Conservation (phyloP, 2,113 vertebrate species). For the Pogonocichla stellata region DNA sequence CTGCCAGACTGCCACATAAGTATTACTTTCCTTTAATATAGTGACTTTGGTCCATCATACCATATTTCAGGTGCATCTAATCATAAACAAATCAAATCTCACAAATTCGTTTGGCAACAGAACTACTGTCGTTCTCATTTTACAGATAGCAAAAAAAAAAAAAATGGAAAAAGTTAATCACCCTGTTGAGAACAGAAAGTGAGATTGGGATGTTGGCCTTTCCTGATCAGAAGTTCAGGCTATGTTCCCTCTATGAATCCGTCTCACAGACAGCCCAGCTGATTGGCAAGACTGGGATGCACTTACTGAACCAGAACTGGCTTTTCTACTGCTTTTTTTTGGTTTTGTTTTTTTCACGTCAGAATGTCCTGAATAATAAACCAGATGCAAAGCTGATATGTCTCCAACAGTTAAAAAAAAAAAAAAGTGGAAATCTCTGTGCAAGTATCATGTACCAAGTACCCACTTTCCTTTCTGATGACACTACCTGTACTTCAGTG, state of each 20-base stretch:
- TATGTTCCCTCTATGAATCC: neutral
- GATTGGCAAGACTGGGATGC: neutral
- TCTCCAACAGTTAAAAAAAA: neutral
- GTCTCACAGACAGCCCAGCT: neutral
- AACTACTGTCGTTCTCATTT: neutral
- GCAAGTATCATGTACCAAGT: neutral
- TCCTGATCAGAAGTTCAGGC: neutral
- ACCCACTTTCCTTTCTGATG: neutral
- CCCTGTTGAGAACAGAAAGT: neutral
- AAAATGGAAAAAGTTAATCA: neutral
- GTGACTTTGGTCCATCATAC: neutral
- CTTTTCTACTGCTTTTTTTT: neutral
- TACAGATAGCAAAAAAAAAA: neutral
- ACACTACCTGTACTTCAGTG: neutral
- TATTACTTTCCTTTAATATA: neutral
- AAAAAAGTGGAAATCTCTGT: neutral
- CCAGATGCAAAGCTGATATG: neutral
- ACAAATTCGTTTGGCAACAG: neutral
- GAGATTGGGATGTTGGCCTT: neutral
- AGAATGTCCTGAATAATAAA: neutral
- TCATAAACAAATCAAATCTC: neutral
- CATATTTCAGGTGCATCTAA: neutral
- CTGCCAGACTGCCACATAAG: conserved; percentile 32
- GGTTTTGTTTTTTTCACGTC: neutral
- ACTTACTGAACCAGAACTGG: neutral